Evolutionary conservation across 2,888 invertebrate genomes (phyloP).

Genomic region (Molorchus minor): DNA sequence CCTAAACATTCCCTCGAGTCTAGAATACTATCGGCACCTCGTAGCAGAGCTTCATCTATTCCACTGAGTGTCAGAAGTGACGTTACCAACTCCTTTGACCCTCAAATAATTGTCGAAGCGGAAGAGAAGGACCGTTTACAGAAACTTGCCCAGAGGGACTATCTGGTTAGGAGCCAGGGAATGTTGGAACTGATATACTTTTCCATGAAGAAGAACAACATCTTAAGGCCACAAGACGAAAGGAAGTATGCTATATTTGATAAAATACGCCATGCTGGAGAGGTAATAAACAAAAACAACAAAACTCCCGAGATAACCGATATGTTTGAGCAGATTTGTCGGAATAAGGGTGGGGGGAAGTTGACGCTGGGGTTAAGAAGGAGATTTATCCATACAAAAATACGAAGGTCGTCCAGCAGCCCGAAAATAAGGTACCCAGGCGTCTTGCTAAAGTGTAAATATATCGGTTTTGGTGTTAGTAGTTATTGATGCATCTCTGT

Average conservation of each 20-base stretch:
- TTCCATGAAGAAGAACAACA: constrained; percentile 75
- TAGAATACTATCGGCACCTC: constrained; percentile 31
- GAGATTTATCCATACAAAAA: constrained; percentile 33
- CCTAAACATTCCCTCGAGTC: constrained; percentile 27
- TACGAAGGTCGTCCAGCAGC: neutral
- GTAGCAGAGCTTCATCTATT: constrained; percentile 30
- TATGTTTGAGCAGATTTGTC: constrained; percentile 55
- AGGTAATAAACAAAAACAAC: constrained; percentile 44
- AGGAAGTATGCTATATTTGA: constrained; percentile 72
- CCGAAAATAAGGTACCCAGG: constrained; percentile 2
- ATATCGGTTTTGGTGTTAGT: constrained; percentile 9
- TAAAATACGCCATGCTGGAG: constrained; percentile 53
- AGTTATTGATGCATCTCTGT: constrained; percentile 19
- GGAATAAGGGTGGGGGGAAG: constrained; percentile 40
- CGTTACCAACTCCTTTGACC: constrained; percentile 67
- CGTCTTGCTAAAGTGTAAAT: constrained; percentile 5
- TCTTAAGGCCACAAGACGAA: constrained; percentile 71
- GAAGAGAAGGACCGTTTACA: constrained; percentile 78
- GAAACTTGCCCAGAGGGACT: constrained; percentile 73
- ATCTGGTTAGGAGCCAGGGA: constrained; percentile 74
- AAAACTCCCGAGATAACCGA: constrained; percentile 57
- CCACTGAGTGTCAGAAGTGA: constrained; percentile 31
- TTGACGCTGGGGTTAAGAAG: constrained; percentile 24
- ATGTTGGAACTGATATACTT: constrained; percentile 74
- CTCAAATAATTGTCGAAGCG: constrained; percentile 72